Evolutionary conservation across 2,797 vertebrate genomes (phyloP).

Genomic region (Spinibarbus caldwelli): DNA sequence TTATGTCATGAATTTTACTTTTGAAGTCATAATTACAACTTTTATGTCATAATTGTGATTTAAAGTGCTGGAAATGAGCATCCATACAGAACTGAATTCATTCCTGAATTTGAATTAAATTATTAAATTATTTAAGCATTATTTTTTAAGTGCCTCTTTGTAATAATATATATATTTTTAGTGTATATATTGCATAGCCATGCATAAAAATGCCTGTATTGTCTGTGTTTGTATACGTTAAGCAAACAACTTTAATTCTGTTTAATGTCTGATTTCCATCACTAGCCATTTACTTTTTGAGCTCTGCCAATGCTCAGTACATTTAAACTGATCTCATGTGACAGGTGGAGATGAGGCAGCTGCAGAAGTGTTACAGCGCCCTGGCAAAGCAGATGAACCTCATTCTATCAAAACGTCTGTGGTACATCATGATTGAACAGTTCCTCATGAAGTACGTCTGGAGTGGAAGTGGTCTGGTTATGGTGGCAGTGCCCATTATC

Average conservation of each 20-base stretch:
- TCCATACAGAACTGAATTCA: too few relatives aligned
- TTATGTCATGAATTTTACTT: too few relatives aligned
- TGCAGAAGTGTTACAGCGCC: conserved; percentile 94
- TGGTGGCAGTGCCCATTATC: conserved; percentile 98
- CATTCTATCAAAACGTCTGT: conserved; percentile 95
- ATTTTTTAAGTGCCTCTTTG: too few relatives aligned
- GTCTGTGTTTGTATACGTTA: neutral
- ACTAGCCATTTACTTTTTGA: neutral
- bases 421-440: conserved; percentile 99
- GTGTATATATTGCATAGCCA: neutral
- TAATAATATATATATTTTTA: too few relatives aligned
- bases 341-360: conserved; percentile 97
- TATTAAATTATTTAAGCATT: too few relatives aligned
- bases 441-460: conserved; percentile 99
- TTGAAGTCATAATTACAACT: too few relatives aligned
- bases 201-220: too few relatives aligned
- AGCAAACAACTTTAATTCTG: neutral
- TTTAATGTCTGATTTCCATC: neutral
- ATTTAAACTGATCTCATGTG: neutral
- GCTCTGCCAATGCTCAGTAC: neutral
- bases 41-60: too few relatives aligned
- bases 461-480: conserved; percentile 94
- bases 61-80: too few relatives aligned
- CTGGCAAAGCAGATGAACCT: conserved; percentile 95
- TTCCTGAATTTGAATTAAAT: too few relatives aligned